phyloP scores from a whole-genome alignment of 2,888 invertebrate genomes.

The Drosophila macrospina region DNA sequence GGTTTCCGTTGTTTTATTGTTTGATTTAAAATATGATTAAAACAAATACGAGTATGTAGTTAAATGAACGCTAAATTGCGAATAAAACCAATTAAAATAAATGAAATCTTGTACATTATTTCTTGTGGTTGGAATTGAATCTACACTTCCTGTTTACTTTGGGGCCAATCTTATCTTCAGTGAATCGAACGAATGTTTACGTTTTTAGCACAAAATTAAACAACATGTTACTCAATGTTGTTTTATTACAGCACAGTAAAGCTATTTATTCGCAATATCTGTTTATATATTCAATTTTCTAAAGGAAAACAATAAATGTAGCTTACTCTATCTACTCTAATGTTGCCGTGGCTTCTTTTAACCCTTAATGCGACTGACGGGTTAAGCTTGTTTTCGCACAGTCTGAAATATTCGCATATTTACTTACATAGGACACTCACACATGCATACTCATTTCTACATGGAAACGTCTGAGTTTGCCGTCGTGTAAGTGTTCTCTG shows the following conservation, averaged over 20 bases:
- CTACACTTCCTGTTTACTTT: neutral
- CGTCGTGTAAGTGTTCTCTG: neutral
- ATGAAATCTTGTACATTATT: constrained; percentile 11
- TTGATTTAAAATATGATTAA: constrained; percentile 67
- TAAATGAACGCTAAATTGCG: constrained; percentile 78
- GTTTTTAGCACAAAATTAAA: no score
- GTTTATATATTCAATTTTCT: neutral
- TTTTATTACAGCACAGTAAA: no score
- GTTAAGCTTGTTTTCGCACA: constrained; percentile 61
- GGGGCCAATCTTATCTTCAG: neutral
- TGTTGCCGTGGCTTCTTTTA: neutral
- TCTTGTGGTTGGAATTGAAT: neutral
- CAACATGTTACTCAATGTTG: no score
- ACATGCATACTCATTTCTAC: neutral
- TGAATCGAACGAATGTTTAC: neutral
- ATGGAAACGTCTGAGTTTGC: neutral
- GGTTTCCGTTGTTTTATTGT: constrained; percentile 58
- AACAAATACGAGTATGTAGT: constrained; percentile 69
- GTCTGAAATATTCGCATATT: constrained; percentile 20
- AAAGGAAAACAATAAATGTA: neutral
- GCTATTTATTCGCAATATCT: neutral
- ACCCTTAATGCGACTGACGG: constrained; percentile 22
- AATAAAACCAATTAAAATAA: constrained; percentile 72
- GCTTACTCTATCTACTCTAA: constrained; percentile 1
- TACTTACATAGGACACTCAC: constrained; percentile 8